Conservation (phyloP, 2,888 invertebrate genomes). For the Torymus tubicola region DNA sequence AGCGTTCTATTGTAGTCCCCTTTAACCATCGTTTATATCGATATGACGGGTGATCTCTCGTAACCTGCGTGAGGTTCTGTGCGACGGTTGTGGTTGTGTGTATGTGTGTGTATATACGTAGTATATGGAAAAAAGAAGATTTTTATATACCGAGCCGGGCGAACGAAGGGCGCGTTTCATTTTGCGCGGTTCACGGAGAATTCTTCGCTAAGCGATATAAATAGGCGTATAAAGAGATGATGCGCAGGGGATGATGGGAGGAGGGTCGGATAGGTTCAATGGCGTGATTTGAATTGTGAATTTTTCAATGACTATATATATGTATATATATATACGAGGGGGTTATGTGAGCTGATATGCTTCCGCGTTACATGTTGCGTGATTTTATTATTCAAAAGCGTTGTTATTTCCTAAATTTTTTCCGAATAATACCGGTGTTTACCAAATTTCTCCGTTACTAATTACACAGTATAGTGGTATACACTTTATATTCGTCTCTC, state of each 20-base stretch:
- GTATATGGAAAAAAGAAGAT: not conserved
- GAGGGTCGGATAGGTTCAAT: not conserved
- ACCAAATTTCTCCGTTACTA: too few relatives aligned
- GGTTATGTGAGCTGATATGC: too few relatives aligned
- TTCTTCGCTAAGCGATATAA: constrained; percentile 10
- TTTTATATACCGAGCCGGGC: not conserved
- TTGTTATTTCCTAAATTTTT: too few relatives aligned
- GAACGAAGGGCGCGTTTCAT: not conserved
- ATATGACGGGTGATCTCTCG: constrained; percentile 63
- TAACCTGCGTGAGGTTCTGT: not conserved
- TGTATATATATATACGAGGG: too few relatives aligned
- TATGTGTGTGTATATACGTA: too few relatives aligned
- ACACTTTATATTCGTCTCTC: too few relatives aligned
- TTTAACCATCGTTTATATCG: constrained; percentile 65
- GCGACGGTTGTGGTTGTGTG: not conserved
- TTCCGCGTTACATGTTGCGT: too few relatives aligned
- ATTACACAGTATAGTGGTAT: too few relatives aligned
- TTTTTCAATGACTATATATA: too few relatives aligned
- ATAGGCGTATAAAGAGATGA: not conserved
- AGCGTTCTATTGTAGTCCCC: constrained; percentile 63
- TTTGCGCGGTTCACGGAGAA: not conserved
- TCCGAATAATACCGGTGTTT: too few relatives aligned
- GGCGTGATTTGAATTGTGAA: too few relatives aligned
- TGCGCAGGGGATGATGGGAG: not conserved
- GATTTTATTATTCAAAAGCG: too few relatives aligned